Evolutionary conservation across 2,888 invertebrate species (phyloP), one percentile per base, ranked within the genome.

Genomic region (Drosophila nr. perissopoda): DNA sequence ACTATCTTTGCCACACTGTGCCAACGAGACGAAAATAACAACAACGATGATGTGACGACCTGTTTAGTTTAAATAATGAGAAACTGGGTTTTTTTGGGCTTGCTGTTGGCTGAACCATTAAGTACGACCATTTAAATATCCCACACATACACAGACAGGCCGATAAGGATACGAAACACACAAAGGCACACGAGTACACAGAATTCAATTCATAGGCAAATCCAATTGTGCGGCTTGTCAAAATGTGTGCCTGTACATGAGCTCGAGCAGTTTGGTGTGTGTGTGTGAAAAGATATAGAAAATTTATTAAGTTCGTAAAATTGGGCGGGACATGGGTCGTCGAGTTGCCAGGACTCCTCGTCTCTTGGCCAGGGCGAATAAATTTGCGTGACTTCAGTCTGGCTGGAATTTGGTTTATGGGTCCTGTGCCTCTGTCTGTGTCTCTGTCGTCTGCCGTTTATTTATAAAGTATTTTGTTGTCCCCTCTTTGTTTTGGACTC

Each of bases 11-110:
- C 33, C 29, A 74, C 88, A 85, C 81, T 73, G 84, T 85, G 70
- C 53, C 57, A 63, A 72, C 27, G 31, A 66, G 27, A 29, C 29
- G 16, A 42, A n/a, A 62, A 33, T 33, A 61, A 54, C 33, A 54
- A 31, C 11, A 59, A 65, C 29, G 42, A 21, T 54, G 29, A 63
- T 62, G 56, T 49, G 56, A 58, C 90, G 89, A 79, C 93, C 93
- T 93, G 74, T 71, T 82, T 86, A 81, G 87, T 83, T 81, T 79
- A 82, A 88, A 83, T 89, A 90, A 90, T 90, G 91, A 89, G 86
- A 88, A 85, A 85, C 82, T 69, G 82, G 69, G 10, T 57, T 72
- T 65, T 58, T 48, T 56, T 56, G 4, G 68, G 52, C 25, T 40
- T 67, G 53, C 34, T 83, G 74, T 82, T 79, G 76, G 59, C 63